A percentile compares a stretch with the other conserved stretches of the same genome.
Conservation (phyloP, 1,140 invertebrate species). For the Globodera ellingtonae region DNA sequence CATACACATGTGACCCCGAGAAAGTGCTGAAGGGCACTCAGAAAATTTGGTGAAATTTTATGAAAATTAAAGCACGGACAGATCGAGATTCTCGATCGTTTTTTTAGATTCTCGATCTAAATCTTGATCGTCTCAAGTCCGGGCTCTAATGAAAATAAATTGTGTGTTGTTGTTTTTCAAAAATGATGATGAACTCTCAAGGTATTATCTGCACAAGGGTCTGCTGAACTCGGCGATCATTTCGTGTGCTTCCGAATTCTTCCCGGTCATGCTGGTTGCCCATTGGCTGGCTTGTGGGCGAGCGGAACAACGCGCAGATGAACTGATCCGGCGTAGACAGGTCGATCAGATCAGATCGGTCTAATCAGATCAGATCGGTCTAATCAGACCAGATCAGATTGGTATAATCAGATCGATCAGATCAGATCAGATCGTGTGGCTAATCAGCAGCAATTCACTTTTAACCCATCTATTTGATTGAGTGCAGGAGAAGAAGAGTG, state of each 20-base stretch:
- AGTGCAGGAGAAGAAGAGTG: slow-evolving; percentile 57
- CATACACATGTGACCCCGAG: slow-evolving; percentile 57
- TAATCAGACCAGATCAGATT: not conserved
- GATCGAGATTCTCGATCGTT: too few relatives aligned
- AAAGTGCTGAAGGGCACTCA: slow-evolving; percentile 59
- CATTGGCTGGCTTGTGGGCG: slow-evolving; percentile 64
- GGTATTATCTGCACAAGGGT: slow-evolving; percentile 65
- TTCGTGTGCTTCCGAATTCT: slow-evolving; percentile 65
- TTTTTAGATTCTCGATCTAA: too few relatives aligned
- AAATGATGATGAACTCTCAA: not conserved
- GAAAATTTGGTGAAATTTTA: slow-evolving; percentile 54
- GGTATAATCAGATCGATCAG: not conserved
- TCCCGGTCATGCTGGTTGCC: slow-evolving; percentile 62
- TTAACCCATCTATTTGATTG: not conserved
- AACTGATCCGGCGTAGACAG: slow-evolving; percentile 53
- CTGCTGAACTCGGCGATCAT: slow-evolving; percentile 60
- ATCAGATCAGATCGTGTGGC: not conserved
- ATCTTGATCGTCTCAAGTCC: too few relatives aligned
- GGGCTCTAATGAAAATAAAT: too few relatives aligned
- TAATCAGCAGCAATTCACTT: not conserved
- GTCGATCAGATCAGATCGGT: slow-evolving; percentile 21
- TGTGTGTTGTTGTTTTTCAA: too few relatives aligned
- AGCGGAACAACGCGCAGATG: slow-evolving; percentile 62
- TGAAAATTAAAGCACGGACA: too few relatives aligned
- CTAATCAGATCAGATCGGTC: too few relatives aligned